Conservation (phyloP, 2,888 invertebrate species). For the Cantharis rufa region DNA sequence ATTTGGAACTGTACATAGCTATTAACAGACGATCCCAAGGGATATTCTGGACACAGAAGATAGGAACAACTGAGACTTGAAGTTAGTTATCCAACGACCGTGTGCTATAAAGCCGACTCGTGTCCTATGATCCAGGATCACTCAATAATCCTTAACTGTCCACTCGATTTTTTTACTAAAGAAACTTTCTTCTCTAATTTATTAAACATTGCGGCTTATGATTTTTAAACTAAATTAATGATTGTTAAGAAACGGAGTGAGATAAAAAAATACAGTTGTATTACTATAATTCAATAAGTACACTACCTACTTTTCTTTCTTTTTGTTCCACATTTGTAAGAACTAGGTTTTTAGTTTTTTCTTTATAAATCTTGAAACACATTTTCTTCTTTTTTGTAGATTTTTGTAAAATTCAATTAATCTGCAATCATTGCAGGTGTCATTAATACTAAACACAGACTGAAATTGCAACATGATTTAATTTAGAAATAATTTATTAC, state of each 20-base stretch:
- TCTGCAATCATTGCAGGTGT: not conserved
- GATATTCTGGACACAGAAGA: conserved; percentile 40
- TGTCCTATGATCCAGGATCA: conserved; percentile 6
- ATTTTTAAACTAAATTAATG: not conserved
- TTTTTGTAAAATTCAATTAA: not conserved
- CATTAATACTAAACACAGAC: too few species aligned
- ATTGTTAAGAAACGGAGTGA: not conserved
- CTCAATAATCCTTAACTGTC: conserved; percentile 7
- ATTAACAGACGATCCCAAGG: conserved; percentile 21
- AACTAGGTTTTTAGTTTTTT: not conserved
- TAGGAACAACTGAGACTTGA: conserved; percentile 35
- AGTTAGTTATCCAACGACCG: conserved; percentile 24
- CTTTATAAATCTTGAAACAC: not conserved
- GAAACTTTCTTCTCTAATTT: not conserved
- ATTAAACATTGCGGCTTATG: not conserved
- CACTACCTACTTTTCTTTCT: not conserved
- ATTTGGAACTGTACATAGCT: not conserved
- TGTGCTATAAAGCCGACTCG: conserved; percentile 36
- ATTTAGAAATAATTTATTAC: too few species aligned
- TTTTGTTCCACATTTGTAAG: not conserved
- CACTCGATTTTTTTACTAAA: not conserved
- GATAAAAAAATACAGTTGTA: not conserved
- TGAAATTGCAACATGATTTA: not conserved
- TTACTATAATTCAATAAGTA: not conserved
- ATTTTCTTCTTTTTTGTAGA: not conserved